Evolutionary conservation across 2,797 vertebrate genomes (phyloP).

Genomic region (Sebastes trivittatus): DNA sequence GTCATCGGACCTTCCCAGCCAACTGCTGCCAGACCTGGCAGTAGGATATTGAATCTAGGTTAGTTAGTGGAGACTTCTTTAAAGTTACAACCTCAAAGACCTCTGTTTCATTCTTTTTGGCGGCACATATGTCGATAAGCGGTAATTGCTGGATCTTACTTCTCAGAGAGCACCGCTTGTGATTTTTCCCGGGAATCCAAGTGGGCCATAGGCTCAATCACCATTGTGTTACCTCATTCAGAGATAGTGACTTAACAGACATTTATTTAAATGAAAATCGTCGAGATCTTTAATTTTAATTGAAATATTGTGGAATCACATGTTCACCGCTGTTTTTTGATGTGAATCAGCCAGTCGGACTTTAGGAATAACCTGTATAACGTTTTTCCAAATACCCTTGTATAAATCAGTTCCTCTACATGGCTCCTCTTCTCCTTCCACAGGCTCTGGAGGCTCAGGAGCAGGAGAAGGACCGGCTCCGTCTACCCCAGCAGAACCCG

Average conservation of each 20-base stretch:
- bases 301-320: neutral
- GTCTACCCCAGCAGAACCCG: conserved; percentile 82
- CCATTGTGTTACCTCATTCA: neutral
- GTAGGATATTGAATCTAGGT: no score
- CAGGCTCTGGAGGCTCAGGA: conserved; percentile 92
- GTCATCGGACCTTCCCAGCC: no score
- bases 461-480: conserved; percentile 85
- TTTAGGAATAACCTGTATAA: neutral
- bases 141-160: no score
- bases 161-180: no score
- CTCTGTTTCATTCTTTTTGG: no score
- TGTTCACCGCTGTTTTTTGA: neutral
- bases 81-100: no score
- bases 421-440: neutral
- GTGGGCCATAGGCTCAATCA: no score
- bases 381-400: neutral
- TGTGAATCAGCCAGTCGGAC: neutral
- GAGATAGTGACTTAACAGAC: neutral
- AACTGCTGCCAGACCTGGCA: no score
- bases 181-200: no score
- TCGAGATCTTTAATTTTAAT: neutral
- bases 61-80: no score
- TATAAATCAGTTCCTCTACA: neutral
- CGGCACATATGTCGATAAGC: rapidly evolving
- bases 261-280: neutral